These are phyloP conservation scores for Pollenia griseotomentosa DNA, from an alignment of 2,888 invertebrate species.

Conservation along the genomic window DNA sequence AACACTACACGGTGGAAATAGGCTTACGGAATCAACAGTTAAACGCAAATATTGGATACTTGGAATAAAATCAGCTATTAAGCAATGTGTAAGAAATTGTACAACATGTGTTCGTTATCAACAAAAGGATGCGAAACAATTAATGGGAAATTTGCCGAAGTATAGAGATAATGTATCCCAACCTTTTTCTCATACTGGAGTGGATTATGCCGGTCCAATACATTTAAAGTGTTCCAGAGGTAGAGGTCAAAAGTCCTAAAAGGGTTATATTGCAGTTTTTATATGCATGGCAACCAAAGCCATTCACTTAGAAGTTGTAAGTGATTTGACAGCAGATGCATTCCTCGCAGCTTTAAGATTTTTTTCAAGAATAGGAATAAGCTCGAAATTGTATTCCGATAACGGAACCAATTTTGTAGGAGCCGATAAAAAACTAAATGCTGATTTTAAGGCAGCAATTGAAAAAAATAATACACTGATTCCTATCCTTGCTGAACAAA, in stretches of 20 bases:
- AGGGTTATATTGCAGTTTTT: conserved; percentile 61
- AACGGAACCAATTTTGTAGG: too few relatives aligned
- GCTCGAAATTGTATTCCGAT: too few relatives aligned
- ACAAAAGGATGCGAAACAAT: not conserved
- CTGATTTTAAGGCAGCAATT: too few relatives aligned
- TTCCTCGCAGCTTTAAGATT: conserved; percentile 62
- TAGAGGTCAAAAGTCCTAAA: conserved; percentile 56
- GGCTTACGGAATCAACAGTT: not conserved
- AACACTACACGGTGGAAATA: conserved; percentile 7
- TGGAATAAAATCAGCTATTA: not conserved
- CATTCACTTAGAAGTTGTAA: conserved; percentile 60
- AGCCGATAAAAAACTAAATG: too few relatives aligned
- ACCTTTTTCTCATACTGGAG: conserved; percentile 45
- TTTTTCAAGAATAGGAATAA: conserved; percentile 53
- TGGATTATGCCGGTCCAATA: conserved; percentile 58
- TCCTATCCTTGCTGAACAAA: too few relatives aligned
- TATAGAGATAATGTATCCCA: conserved; percentile 13
- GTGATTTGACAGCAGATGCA: conserved; percentile 59
- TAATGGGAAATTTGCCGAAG: conserved; percentile 1
- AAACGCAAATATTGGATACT: conserved; percentile 11
- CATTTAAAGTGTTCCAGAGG: conserved; percentile 42
- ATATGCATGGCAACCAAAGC: conserved; percentile 64
- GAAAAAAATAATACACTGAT: too few relatives aligned
- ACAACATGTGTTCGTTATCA: conserved; percentile 8
- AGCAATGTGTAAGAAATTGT: not conserved